Percentiles rank a stretch among this genome's conserved stretches.
Conservation (phyloP, 2,888 invertebrate genomes). For the Drosophila koepferae region DNA sequence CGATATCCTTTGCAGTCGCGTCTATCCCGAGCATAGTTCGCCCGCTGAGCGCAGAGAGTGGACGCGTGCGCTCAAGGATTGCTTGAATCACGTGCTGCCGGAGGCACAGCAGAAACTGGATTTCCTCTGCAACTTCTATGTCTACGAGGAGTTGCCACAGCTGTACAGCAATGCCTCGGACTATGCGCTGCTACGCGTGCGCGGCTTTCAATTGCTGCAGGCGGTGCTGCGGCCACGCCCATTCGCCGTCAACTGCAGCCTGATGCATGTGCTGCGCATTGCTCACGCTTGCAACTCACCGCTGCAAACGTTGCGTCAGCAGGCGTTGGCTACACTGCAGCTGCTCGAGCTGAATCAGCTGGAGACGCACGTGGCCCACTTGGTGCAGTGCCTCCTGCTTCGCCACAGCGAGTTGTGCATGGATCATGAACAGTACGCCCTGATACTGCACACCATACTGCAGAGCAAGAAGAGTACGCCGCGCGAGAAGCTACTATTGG, state of each 20-base stretch:
- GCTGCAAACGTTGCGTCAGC: slow-evolving; percentile 86
- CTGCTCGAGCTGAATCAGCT: slow-evolving; percentile 41
- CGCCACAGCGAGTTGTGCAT: slow-evolving; percentile 88
- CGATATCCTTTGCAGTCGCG: slow-evolving; percentile 52
- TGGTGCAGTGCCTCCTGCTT: slow-evolving; percentile 66
- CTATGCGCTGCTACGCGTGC: slow-evolving; percentile 86
- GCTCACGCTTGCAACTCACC: slow-evolving; percentile 87
- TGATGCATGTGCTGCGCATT: slow-evolving; percentile 75
- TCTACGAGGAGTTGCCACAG: slow-evolving; percentile 66
- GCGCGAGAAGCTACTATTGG: slow-evolving; percentile 72
- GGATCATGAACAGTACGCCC: slow-evolving; percentile 89
- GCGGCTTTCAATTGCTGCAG: slow-evolving; percentile 85
- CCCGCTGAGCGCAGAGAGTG: slow-evolving; percentile 65
- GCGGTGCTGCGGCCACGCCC: slow-evolving; percentile 44
- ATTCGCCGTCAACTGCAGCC: slow-evolving; percentile 34
- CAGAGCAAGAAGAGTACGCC: slow-evolving; percentile 35
- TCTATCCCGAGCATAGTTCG: slow-evolving; percentile 39
- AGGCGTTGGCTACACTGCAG: slow-evolving; percentile 86
- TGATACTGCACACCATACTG: slow-evolving; percentile 88
- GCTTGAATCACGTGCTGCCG: slow-evolving; percentile 86
- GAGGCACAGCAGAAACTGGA: slow-evolving; percentile 86
- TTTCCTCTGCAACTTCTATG: slow-evolving; percentile 87
- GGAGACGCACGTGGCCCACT: slow-evolving; percentile 83
- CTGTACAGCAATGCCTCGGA: slow-evolving; percentile 68
- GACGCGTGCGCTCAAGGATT: slow-evolving; percentile 81